A percentile compares a stretch with the other conserved stretches of the same genome.
Conservation (phyloP, 2,888 invertebrate species). For the Amblyteles armatorius region DNA sequence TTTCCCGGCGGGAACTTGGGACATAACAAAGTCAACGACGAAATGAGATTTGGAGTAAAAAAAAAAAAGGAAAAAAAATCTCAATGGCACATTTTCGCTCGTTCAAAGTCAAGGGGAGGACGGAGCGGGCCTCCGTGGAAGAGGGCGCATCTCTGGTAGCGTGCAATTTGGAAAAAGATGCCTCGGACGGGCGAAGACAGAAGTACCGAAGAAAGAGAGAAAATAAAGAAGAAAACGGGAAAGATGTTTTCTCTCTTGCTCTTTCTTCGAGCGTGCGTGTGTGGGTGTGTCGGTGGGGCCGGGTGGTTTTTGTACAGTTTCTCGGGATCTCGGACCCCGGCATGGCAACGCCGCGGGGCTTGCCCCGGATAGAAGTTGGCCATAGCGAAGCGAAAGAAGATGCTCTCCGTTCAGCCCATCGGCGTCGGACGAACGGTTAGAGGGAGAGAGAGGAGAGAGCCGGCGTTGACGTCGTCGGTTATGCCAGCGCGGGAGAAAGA, state of each 20-base stretch:
- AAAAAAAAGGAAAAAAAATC: neutral
- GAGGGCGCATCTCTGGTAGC: constrained; percentile 41
- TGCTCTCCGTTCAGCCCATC: constrained; percentile 20
- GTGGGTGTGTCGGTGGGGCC: constrained; percentile 70
- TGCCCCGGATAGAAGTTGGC: constrained; percentile 70
- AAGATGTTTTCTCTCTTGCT: constrained; percentile 52
- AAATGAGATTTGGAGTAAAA: neutral
- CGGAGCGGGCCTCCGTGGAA: neutral
- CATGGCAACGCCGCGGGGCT: constrained; percentile 80
- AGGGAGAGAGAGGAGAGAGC: constrained; percentile 28
- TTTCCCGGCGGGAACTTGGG: too few species aligned
- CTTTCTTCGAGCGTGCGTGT: constrained; percentile 41
- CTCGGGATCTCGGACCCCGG: constrained; percentile 75
- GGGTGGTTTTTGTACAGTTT: constrained; percentile 80
- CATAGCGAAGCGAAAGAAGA: constrained; percentile 60
- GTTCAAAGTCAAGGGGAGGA: constrained; percentile 51
- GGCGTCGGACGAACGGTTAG: constrained; percentile 34
- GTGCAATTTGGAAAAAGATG: constrained; percentile 51
- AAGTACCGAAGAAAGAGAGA: constrained; percentile 51
- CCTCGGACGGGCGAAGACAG: constrained; percentile 21
- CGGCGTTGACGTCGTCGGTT: constrained; percentile 26
- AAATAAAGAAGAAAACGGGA: constrained; percentile 50
- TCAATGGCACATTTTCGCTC: constrained; percentile 25
- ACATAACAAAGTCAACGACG: neutral
- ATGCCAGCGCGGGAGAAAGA: constrained; percentile 32